These are phyloP conservation scores for Antitype chi DNA, from an alignment of 2,888 invertebrate species.

Conservation along the genomic window DNA sequence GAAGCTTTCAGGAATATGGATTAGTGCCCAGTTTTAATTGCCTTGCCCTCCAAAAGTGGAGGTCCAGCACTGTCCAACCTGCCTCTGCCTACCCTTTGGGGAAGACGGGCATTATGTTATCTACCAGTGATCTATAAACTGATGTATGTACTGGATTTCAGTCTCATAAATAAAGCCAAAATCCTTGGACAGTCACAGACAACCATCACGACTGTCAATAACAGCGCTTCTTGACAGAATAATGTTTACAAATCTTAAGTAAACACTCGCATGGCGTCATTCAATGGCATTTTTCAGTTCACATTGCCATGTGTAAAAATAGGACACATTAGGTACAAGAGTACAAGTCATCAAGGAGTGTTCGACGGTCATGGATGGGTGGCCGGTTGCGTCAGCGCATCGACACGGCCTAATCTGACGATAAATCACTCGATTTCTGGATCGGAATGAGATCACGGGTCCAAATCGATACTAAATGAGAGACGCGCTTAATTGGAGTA, in stretches of 20 bases:
- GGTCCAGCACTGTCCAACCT: too few species aligned
- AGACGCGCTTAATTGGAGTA: conserved; percentile 79
- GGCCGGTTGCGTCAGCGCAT: conserved; percentile 87
- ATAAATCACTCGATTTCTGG: conserved; percentile 85
- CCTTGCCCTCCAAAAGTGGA: neutral
- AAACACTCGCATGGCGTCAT: conserved; percentile 65
- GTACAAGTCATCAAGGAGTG: conserved; percentile 84
- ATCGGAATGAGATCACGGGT: conserved; percentile 88
- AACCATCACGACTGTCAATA: conserved; percentile 38
- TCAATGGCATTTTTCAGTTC: conserved; percentile 74
- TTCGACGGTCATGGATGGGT: conserved; percentile 85
- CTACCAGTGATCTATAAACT: neutral
- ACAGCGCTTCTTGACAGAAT: conserved; percentile 66
- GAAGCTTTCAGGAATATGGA: neutral
- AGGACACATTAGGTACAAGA: conserved; percentile 80
- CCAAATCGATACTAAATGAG: conserved; percentile 80
- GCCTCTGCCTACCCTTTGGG: too few species aligned
- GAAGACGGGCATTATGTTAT: neutral
- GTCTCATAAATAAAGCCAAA: conserved; percentile 23
- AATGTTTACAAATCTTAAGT: conserved; percentile 70
- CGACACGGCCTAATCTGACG: conserved; percentile 81
- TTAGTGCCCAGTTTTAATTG: neutral
- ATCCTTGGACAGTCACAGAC: conserved; percentile 16
- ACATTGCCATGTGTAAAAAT: conserved; percentile 83
- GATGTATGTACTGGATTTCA: neutral